Evolutionary conservation across 2,888 invertebrate genomes (phyloP), one percentile per base, ranked within the genome.

Genomic region (Xestia xanthographa): DNA sequence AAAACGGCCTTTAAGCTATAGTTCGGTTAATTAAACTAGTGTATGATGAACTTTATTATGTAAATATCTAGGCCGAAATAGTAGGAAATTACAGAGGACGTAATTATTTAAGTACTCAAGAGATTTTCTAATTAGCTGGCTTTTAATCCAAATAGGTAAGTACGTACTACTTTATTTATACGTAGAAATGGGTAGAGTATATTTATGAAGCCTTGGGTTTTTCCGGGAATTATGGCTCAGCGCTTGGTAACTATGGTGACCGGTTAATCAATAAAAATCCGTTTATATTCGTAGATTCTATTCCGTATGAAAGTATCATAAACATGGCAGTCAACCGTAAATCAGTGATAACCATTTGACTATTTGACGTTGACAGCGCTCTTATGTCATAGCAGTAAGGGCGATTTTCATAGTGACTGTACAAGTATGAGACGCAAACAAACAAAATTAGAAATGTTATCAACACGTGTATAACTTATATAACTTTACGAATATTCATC

Each of bases 1-100:
- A 85, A 87, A 89, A 89, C 79, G 73, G 73, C 72, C 81, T 72
- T 74, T 83, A 85, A 85, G 72, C 77, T 80, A 80, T 80, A 72
- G 77, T 87, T 88, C 67, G 79, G 72, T 70, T 84, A 84, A 89
- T 87, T 78, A 87, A 85, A 81, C 86, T 87, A 83, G 78, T 84
- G 85, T 82, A 43, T 82, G 66, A 80, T 72, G 66, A 70, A 80
- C 69, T 72, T 41, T 38, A 41, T 66, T 83, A 80, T 77, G 78
- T 79, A 75, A 76, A 78, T 79, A 74, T 72, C 12, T 68, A 75
- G 48, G 60, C 41, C 60, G 58, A 70, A 74, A 58, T 76, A 56
- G 63, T 71, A 43, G n/a, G 63, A 48, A 75, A 83, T 74, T 69
- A 72, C 66, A 45, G 69, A 70, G 45, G 0, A 66, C 2, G 34